These are phyloP conservation scores for Pelecanus crispus DNA, from an alignment of 2,113 vertebrate species.

Conservation along the genomic window DNA sequence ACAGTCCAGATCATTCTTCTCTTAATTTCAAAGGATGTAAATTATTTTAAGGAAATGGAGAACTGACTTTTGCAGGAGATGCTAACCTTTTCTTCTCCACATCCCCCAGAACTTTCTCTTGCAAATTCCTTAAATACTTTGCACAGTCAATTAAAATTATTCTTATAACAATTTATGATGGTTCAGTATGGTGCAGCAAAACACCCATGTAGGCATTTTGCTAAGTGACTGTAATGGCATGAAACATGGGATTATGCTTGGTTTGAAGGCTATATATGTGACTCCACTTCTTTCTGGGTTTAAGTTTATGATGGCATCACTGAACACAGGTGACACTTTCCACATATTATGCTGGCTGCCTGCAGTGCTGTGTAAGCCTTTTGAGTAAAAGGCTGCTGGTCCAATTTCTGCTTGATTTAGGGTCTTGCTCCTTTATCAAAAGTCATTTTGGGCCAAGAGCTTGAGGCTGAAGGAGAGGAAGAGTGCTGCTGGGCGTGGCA, in stretches of 20 bases:
- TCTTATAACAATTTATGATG: background rate
- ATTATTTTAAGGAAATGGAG: background rate
- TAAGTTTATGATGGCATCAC: background rate
- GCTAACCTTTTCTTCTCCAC: background rate
- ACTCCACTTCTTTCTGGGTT: background rate
- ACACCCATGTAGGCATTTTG: background rate
- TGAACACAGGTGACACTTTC: background rate
- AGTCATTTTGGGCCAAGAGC: background rate
- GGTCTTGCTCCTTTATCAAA: background rate
- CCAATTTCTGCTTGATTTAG: background rate
- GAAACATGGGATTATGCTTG: background rate
- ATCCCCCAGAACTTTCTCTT: background rate
- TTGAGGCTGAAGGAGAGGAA: background rate
- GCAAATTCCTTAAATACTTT: background rate
- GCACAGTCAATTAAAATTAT: background rate
- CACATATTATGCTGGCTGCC: background rate
- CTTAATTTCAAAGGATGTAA: background rate
- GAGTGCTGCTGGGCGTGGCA: background rate
- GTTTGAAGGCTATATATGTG: background rate
- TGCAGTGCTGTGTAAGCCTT: background rate
- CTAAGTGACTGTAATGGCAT: background rate
- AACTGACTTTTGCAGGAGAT: background rate
- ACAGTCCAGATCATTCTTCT: background rate
- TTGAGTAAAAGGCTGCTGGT: background rate
- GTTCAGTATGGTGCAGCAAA: background rate